A percentile compares a stretch with the other conserved stretches of the same genome.
phyloP scores from a whole-genome alignment of 2,888 invertebrate genomes.

The Brachyopa scutellaris region DNA sequence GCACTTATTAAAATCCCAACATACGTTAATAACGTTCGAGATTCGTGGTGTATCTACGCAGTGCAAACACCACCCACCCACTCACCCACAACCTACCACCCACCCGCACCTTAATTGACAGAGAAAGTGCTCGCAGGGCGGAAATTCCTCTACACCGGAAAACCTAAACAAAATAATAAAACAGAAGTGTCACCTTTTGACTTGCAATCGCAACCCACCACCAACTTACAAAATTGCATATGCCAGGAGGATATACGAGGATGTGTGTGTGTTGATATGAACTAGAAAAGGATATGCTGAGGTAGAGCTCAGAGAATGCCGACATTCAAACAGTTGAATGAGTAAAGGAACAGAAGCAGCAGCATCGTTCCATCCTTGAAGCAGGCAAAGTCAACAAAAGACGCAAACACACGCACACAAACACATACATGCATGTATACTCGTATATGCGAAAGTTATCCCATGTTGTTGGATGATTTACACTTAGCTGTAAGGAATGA shows the following conservation, averaged over 20 bases:
- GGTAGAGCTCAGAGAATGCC: slow-evolving; percentile 12
- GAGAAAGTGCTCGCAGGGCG: slow-evolving; percentile 44
- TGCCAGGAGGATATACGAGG: not conserved
- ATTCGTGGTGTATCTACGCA: slow-evolving; percentile 46
- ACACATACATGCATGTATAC: not conserved
- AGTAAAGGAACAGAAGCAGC: not conserved
- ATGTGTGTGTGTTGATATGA: no score
- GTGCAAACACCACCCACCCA: slow-evolving; percentile 27
- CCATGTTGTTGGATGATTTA: slow-evolving; percentile 53
- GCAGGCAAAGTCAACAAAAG: slow-evolving; percentile 57
- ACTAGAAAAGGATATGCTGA: slow-evolving; percentile 28
- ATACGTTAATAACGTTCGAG: slow-evolving; percentile 59
- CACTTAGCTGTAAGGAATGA: slow-evolving; percentile 48
- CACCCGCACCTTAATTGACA: slow-evolving; percentile 44
- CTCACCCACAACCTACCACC: not conserved
- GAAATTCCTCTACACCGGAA: slow-evolving; percentile 21
- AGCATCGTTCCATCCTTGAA: slow-evolving; percentile 39
- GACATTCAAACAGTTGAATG: slow-evolving; percentile 23
- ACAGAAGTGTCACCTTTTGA: slow-evolving; percentile 50
- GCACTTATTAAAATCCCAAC: slow-evolving; percentile 64
- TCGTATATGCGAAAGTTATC: no score
- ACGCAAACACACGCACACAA: not conserved
- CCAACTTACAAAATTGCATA: slow-evolving; percentile 8
- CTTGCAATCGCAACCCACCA: not conserved
- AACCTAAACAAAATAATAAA: slow-evolving; percentile 60